Conservation (phyloP, 2,113 vertebrate genomes). For the Arizona elegans region DNA sequence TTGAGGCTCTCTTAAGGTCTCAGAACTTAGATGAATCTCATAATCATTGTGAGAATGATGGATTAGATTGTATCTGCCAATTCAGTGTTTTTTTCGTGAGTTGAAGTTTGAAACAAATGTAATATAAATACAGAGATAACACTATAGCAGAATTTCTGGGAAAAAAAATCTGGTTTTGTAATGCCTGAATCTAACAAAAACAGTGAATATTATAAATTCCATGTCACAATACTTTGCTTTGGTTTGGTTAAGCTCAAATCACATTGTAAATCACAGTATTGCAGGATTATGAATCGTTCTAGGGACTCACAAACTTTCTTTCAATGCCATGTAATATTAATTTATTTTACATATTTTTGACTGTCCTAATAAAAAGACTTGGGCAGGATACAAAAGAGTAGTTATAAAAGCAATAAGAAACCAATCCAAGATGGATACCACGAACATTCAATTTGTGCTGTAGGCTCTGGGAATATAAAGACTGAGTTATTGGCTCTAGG, state of each 20-base stretch:
- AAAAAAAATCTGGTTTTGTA: background rate
- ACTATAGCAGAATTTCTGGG: background rate
- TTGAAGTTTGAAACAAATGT: background rate
- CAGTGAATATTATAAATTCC: background rate
- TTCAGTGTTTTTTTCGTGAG: background rate
- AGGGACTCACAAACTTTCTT: background rate
- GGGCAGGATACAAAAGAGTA: background rate
- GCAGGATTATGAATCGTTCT: background rate
- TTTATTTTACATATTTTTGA: background rate
- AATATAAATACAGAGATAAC: background rate
- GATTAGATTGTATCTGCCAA: background rate
- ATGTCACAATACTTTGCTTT: background rate
- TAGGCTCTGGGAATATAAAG: background rate
- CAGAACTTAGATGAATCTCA: background rate
- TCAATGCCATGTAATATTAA: background rate
- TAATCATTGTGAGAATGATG: background rate
- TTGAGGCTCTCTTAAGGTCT: background rate
- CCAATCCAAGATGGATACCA: background rate
- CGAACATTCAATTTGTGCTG: background rate
- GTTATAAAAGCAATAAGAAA: background rate
- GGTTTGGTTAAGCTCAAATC: background rate
- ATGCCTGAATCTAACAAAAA: background rate
- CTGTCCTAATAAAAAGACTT: background rate
- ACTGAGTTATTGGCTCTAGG: background rate
- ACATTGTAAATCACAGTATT: background rate